Evolutionary conservation across 2,113 vertebrate species (phyloP), one percentile per base, ranked within the genome.

Genomic region (Leucopsar rothschildi): DNA sequence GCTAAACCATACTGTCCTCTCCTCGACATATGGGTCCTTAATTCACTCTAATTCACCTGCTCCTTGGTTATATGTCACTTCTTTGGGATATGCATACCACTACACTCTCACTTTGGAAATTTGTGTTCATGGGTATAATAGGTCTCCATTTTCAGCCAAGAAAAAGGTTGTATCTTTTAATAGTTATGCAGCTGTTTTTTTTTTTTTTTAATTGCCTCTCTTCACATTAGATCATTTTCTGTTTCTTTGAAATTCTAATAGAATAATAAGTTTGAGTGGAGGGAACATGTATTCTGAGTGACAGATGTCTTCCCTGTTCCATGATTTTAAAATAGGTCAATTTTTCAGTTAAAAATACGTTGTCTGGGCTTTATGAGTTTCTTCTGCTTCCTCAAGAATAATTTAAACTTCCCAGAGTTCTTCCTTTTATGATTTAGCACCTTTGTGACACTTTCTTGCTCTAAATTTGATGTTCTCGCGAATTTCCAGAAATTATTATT

Each of bases 51-150:
- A 60, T 63, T 79, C 33, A 11, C 12, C 40, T 76, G 16, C 27
- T 39, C 35, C 40, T 71, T 31, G 15, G 18, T n/a, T 52, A 2
- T 27, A 2, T 12, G 3, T 23, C 10, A 9, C 20, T 61, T n/a
- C n/a, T 57, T 55, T 60, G 47, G 53, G 20, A 21, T 64, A 3
- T 6, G 9, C 0, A 0, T 15, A 5, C 37, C 39, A 11, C 25
- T 79, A 0, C 27, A 4, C 17, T 66, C 72, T 31, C 55, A 18
- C 29, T 76, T 72, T 6, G 35, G 55, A 65, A 52, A 33, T 69
- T 31, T 15, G 15, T 65, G 5, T 37, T 78, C 50, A 12, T 64
- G n/a, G 18, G 3, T 52, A 3, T 12, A 15, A 3, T 12, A 15
- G 59, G 16, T 56, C 40, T 83, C 11, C 57, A 17, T 56, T 18